These are phyloP conservation scores for Rhabdophis nuchalis DNA, from an alignment of 2,797 vertebrate genomes.

Conservation along the genomic window DNA sequence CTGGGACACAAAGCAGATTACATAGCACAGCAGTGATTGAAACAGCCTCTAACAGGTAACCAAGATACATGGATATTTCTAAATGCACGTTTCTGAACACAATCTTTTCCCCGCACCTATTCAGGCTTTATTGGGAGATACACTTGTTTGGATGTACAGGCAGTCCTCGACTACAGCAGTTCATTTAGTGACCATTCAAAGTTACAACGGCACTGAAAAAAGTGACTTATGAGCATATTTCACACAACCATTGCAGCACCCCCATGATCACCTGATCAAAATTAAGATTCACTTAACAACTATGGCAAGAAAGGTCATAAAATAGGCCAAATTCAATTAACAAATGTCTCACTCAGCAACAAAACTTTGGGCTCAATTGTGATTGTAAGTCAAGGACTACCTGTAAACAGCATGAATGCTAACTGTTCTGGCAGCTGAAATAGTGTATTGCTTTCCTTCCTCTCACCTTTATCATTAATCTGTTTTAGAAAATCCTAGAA, in stretches of 20 bases:
- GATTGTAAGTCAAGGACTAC: not conserved
- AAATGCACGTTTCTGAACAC: not conserved
- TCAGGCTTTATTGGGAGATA: not conserved
- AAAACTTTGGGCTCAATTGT: not conserved
- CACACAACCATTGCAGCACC: not conserved
- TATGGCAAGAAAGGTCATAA: not conserved
- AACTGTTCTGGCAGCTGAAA: not conserved
- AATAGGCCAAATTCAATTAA: not conserved
- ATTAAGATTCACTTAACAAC: not conserved
- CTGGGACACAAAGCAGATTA: not conserved
- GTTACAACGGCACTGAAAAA: not conserved
- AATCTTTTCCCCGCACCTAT: not conserved
- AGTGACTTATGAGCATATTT: not conserved
- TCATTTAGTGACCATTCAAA: not conserved
- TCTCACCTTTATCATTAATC: rapidly evolving
- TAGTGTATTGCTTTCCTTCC: not conserved
- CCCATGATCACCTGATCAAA: not conserved
- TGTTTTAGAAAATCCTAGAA: not conserved
- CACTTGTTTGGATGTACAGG: not conserved
- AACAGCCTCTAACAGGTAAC: not conserved
- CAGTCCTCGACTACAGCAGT: not conserved
- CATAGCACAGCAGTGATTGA: not conserved
- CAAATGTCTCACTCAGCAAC: not conserved
- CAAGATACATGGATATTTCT: not conserved
- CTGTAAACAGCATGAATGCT: not conserved